Conservation (phyloP, 2,888 invertebrate species). For the Tenthredo mesomela region DNA sequence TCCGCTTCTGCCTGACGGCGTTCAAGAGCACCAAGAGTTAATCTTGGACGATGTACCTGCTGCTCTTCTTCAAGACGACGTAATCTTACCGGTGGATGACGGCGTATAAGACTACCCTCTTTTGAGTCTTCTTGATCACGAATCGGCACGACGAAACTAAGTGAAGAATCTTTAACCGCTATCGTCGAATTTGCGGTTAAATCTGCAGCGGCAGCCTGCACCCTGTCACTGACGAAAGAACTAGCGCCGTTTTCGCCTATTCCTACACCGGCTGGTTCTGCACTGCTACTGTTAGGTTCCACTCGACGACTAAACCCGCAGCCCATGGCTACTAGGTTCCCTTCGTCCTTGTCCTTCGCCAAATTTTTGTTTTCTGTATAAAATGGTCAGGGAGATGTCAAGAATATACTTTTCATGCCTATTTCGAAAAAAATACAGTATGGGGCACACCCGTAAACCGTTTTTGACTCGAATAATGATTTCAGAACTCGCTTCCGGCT, state of each 20-base stretch:
- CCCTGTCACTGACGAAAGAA: neutral
- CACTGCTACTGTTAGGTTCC: slow-evolving; percentile 22
- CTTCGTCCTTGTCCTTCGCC: neutral
- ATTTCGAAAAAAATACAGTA: no score
- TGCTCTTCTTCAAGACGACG: slow-evolving; percentile 44
- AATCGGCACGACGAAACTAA: slow-evolving; percentile 47
- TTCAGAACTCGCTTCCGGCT: no score
- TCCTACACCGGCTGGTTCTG: neutral
- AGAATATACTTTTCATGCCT: no score
- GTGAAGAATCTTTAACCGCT: slow-evolving; percentile 25
- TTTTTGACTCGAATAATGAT: no score
- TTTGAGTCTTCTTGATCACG: neutral
- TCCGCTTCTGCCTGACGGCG: slow-evolving; percentile 41
- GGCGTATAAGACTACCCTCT: slow-evolving; percentile 36
- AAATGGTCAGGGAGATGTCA: neutral
- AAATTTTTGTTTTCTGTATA: neutral
- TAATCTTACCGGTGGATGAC: slow-evolving; percentile 35
- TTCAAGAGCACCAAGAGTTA: slow-evolving; percentile 31
- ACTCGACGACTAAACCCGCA: slow-evolving; percentile 49
- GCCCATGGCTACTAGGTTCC: slow-evolving; percentile 32
- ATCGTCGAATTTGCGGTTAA: neutral
- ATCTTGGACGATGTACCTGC: slow-evolving; percentile 10
- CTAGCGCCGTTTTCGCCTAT: neutral
- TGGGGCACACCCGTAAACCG: no score
- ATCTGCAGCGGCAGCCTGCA: neutral